phyloP scores from a whole-genome alignment of 2,888 invertebrate genomes.

The Hermaeophaga mercurialis region DNA sequence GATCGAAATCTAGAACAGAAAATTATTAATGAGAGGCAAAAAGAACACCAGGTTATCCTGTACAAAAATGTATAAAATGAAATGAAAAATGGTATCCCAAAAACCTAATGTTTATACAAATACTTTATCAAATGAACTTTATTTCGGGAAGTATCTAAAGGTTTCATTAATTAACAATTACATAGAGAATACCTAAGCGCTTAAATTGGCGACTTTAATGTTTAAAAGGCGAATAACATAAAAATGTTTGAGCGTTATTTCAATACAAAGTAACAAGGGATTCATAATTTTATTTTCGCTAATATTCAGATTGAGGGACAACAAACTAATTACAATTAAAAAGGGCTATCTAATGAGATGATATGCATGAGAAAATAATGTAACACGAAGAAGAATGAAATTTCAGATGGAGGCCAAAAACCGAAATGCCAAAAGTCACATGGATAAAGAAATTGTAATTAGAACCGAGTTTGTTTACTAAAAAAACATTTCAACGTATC shows the following conservation, averaged over 20 bases:
- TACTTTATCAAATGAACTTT: too few species aligned
- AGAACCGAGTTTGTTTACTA: too few species aligned
- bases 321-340: neutral
- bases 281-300: slow-evolving; percentile 5
- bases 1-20: too few species aligned
- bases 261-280: slow-evolving; percentile 5
- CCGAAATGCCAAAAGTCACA: neutral
- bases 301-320: slow-evolving; percentile 7
- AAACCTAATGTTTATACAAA: too few species aligned
- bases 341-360: slow-evolving; percentile 6
- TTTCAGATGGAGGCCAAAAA: neutral
- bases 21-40: too few species aligned
- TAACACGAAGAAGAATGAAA: neutral
- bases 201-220: neutral
- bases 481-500: too few species aligned
- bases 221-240: slow-evolving; percentile 2
- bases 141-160: too few species aligned
- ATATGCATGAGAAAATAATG: slow-evolving; percentile 3
- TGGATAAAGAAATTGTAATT: neutral
- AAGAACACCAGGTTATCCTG: too few species aligned
- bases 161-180: too few species aligned
- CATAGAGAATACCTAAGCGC: too few species aligned
- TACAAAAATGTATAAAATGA: too few species aligned
- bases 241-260: neutral
- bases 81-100: too few species aligned